Evolutionary conservation across 2,888 invertebrate genomes (phyloP).

Genomic region (Apamea anceps): DNA sequence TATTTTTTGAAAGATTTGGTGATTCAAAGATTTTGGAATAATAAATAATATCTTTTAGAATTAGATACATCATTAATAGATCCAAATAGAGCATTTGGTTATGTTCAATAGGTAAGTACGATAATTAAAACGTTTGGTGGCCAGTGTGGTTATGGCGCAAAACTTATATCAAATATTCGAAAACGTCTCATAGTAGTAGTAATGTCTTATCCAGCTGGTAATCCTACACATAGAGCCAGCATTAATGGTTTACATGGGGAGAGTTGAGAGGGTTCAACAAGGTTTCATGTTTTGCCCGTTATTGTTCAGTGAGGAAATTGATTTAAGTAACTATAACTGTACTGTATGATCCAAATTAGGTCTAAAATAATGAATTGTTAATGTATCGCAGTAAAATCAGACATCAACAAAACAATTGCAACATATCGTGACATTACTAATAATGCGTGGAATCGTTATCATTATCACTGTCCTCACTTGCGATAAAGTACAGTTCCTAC

Average conservation of each 20-base stretch:
- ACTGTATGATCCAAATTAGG: not conserved
- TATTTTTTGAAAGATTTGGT: not conserved
- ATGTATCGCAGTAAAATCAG: constrained; percentile 1
- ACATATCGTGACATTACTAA: constrained; percentile 38
- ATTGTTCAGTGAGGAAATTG: no score
- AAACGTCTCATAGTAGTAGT: not conserved
- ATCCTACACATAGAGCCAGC: not conserved
- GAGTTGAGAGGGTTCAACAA: not conserved
- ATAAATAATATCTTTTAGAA: not conserved
- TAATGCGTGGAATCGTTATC: constrained; percentile 65
- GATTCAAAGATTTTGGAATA: not conserved
- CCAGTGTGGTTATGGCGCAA: no score
- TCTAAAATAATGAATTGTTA: not conserved
- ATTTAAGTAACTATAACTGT: not conserved
- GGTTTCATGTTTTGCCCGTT: not conserved
- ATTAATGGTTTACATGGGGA: not conserved
- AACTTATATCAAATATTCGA: not conserved
- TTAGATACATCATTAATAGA: not conserved
- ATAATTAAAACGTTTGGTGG: not conserved
- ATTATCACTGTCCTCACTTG: constrained; percentile 56
- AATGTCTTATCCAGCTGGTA: not conserved
- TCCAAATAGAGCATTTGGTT: not conserved
- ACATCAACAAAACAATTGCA: constrained; percentile 30
- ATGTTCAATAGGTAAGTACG: not conserved
- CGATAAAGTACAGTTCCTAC: constrained; percentile 48